Percentiles rank a stretch among this genome's conserved stretches.
These are phyloP conservation scores for Leptocoma aspasia DNA, from an alignment of 2,113 vertebrate genomes.

Conservation along the genomic window DNA sequence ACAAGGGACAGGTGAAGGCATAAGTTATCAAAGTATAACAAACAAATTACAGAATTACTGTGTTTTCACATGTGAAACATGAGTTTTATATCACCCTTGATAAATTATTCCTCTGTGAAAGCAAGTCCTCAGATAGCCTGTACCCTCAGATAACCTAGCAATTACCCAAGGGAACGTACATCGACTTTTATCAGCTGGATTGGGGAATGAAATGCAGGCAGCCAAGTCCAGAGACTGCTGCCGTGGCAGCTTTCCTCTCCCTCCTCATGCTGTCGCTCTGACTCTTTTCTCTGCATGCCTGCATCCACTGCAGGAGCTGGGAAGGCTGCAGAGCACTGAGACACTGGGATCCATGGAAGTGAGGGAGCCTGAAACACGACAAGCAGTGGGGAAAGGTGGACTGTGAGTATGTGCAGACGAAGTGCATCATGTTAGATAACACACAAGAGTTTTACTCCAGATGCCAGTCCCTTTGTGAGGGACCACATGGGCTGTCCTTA, in stretches of 20 bases:
- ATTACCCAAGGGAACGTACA: background rate
- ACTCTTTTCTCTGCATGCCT: background rate
- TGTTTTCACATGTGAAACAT: background rate
- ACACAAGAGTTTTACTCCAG: background rate
- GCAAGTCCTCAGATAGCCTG: conserved; percentile 25
- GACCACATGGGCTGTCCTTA: background rate
- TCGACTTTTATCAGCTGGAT: background rate
- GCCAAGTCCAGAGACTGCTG: background rate
- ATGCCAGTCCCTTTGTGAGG: background rate
- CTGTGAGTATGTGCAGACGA: fast-evolving
- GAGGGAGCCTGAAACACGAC: background rate
- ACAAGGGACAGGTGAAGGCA: background rate
- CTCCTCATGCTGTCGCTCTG: fast-evolving
- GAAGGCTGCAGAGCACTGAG: background rate
- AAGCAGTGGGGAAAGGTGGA: background rate
- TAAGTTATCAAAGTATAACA: background rate
- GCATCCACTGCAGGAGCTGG: background rate
- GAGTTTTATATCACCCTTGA: background rate
- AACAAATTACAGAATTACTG: background rate
- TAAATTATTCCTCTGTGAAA: conserved; percentile 5
- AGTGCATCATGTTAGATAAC: background rate
- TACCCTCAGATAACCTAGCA: conserved; percentile 31
- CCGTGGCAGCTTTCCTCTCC: background rate
- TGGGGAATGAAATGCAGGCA: background rate
- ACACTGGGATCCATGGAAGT: background rate